phyloP scores from a whole-genome alignment of 2,888 invertebrate genomes.

The Falcaria lacertinaria region DNA sequence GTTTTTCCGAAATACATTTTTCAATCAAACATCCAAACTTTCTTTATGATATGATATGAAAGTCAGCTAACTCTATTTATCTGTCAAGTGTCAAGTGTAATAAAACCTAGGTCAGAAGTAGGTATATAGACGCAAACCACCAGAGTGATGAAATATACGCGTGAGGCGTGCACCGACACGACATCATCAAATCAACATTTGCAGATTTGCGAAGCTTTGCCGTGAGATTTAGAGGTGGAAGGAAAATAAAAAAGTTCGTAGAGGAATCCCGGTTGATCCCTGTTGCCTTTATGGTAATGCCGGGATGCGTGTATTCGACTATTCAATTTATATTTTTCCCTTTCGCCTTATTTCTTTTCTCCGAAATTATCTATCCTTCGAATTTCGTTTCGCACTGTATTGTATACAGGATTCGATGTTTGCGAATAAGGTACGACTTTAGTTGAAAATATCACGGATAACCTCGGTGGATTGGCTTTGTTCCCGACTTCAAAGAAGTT shows the following conservation, averaged over 20 bases:
- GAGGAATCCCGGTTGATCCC: constrained; percentile 78
- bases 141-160: neutral
- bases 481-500: constrained; percentile 77
- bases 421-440: constrained; percentile 76
- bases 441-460: constrained; percentile 74
- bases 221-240: constrained; percentile 79
- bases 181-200: constrained; percentile 81
- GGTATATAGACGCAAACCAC: constrained; percentile 17
- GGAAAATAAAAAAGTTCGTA: constrained; percentile 80
- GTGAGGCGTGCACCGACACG: constrained; percentile 12
- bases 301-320: constrained; percentile 79
- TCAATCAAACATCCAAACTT: too few species aligned
- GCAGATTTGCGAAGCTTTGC: constrained; percentile 79
- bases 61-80: too few species aligned
- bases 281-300: constrained; percentile 79
- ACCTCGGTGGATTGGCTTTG: constrained; percentile 76
- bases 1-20: too few species aligned
- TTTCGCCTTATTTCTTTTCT: constrained; percentile 74
- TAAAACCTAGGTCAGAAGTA: constrained; percentile 3
- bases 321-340: constrained; percentile 79
- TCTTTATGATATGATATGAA: too few species aligned
- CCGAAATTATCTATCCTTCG: constrained; percentile 78
- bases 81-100: neutral
- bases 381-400: constrained; percentile 79
- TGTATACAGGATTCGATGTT: constrained; percentile 75